Base-by-base conservation (phyloP, 1,140 invertebrate species). In the Microplitis demolitor region DNA sequence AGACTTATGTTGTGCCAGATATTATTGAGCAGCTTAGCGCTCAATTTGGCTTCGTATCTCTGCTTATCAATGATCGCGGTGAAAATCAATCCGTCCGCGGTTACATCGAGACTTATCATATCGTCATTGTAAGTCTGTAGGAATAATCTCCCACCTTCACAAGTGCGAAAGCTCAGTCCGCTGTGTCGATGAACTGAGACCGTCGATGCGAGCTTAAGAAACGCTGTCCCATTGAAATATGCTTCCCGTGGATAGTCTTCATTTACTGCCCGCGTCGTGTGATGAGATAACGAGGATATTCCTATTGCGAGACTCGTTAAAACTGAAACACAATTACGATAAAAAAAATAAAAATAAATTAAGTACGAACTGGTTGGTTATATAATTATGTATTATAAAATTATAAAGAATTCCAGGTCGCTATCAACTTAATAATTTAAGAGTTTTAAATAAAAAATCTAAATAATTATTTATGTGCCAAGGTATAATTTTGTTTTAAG, bases 1-100 rank as follows among this genome's bases (percentile, higher is more conserved):
- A 94, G 84, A 78, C 91, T 91, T n/a, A 94, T 90, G 77, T 89
- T 92, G 83, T 95, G 93, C 94, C 94, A 96, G 77, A 87, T 89
- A 85, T 95, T 95, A 86, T 95, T 91, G 11, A 94, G 86, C 69
- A 93, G 89, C 76, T 90, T 89, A 39, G 89, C 90, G 63, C 87
- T 88, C n/a, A 95, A 84, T 63, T 84, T 87, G 1, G 90, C 89
- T 72, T 92, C 91, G 77, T 91, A 90, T 35, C 87, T 85, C 75
- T 83, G 89, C 79, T 79, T 88, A 81, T 77, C 82, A 4, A 87
- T 88, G 16, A 89, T 89, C 33, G 90, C 89, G 71, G 89, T 87
- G 83, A 93, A 91, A 53, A 90, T 86, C 63, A 94, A 88, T 74
- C 92, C 91, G 68, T 93, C 91, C 75, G 90, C 87, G 74, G 92